These are phyloP conservation scores for Oenanthe oenanthe DNA, from an alignment of 2,113 vertebrate species.

Conservation along the genomic window DNA sequence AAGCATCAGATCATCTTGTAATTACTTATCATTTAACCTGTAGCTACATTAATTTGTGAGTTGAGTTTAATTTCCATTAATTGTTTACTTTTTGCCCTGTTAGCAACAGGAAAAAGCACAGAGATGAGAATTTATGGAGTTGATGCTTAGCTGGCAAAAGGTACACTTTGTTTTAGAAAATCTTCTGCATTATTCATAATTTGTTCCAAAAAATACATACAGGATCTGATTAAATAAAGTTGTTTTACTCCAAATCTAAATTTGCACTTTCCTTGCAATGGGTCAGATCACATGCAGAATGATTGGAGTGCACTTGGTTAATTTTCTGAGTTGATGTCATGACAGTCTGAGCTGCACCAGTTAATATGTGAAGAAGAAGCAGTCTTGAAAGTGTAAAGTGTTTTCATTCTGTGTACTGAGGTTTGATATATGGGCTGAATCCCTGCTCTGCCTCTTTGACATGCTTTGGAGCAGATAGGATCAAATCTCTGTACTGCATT, in stretches of 20 bases:
- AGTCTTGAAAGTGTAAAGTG: conserved; percentile 11
- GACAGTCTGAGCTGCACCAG: background rate
- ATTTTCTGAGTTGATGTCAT: background rate
- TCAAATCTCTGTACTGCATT: background rate
- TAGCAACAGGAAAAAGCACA: background rate
- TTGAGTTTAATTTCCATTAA: background rate
- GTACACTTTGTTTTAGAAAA: background rate
- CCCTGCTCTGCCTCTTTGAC: background rate
- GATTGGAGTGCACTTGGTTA: background rate
- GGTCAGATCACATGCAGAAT: background rate
- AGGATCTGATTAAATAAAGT: background rate
- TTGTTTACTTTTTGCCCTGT: background rate
- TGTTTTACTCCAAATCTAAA: background rate
- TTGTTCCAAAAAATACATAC: background rate
- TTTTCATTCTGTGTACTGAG: conserved; percentile 50
- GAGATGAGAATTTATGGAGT: background rate
- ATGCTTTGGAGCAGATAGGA: background rate
- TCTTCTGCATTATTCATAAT: background rate
- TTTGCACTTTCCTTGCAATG: background rate
- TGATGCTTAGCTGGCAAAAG: background rate
- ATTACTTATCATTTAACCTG: background rate
- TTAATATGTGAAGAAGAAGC: conserved; percentile 49
- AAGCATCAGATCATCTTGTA: background rate
- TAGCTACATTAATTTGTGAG: background rate
- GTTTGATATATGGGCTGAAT: conserved; percentile 21